Evolutionary conservation across 2,113 vertebrate genomes (phyloP).

Genomic region (Clarias batrachus): DNA sequence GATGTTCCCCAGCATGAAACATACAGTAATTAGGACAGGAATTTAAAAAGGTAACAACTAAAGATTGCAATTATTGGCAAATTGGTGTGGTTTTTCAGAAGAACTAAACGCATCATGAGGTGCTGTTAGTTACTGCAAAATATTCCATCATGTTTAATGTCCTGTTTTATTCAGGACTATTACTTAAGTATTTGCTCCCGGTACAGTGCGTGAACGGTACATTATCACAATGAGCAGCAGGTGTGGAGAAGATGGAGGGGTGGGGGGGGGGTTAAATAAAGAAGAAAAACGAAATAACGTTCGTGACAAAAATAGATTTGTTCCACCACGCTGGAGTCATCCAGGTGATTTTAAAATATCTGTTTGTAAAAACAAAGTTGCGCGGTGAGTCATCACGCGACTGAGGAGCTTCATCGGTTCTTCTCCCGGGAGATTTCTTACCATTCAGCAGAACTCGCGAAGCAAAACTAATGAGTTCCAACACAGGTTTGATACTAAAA

Average conservation of each 20-base stretch:
- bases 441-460: not conserved
- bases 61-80: not conserved
- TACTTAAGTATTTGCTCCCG: too few relatives aligned
- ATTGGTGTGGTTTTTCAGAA: not conserved
- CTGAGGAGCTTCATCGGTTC: not conserved
- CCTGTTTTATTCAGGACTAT: not conserved
- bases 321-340: not conserved
- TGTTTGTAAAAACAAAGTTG: not conserved
- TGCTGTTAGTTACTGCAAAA: not conserved
- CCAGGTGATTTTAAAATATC: not conserved
- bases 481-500: not conserved
- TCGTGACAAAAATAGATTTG: not conserved
- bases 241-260: not conserved
- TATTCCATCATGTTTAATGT: not conserved
- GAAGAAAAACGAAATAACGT: not conserved
- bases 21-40: too few relatives aligned
- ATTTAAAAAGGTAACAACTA: not conserved
- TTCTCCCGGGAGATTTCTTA: not conserved
- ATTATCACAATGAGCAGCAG: not conserved
- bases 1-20: too few relatives aligned
- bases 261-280: not conserved
- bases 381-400: not conserved
- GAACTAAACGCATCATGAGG: not conserved
- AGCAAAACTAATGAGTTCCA: not conserved
- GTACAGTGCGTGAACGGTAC: too few relatives aligned